Conservation (phyloP, 1,140 invertebrate genomes). For the Drosophila saltans region DNA sequence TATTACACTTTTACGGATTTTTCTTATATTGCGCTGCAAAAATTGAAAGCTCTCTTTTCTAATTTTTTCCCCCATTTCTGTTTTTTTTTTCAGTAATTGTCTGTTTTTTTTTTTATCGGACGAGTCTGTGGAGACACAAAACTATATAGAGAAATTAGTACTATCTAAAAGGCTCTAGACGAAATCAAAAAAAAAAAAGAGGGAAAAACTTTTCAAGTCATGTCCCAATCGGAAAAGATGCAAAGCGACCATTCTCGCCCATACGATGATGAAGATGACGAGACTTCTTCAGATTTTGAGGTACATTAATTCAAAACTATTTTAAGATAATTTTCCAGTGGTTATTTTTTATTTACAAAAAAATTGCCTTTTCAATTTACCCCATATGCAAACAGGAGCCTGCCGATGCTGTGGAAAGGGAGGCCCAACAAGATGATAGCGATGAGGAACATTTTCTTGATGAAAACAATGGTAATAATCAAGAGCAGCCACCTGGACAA, state of each 20-base stretch:
- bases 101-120: slow-evolving; percentile 14
- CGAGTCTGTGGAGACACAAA: slow-evolving; percentile 19
- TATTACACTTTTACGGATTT: neutral
- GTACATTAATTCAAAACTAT: neutral
- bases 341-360: too few relatives aligned
- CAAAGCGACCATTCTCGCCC: slow-evolving; percentile 34
- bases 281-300: slow-evolving; percentile 42
- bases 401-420: slow-evolving; percentile 29
- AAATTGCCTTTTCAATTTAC: neutral
- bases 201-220: slow-evolving; percentile 1
- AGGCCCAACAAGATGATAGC: slow-evolving; percentile 13
- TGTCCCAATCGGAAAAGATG: slow-evolving; percentile 47
- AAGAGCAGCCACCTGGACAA: slow-evolving; percentile 21
- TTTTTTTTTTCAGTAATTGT: slow-evolving; percentile 52
- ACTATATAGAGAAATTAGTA: slow-evolving; percentile 10
- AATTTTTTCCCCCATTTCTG: neutral
- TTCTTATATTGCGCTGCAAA: neutral
- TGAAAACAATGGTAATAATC: slow-evolving; percentile 25
- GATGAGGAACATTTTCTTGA: slow-evolving; percentile 13
- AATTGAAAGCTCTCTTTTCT: neutral
- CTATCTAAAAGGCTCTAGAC: neutral
- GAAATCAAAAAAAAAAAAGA: neutral
- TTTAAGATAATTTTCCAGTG: too few relatives aligned
- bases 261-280: slow-evolving; percentile 28
- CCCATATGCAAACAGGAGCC: slow-evolving; percentile 19